Evolutionary conservation across 92 coral and sea anemone genomes (phyloP).

Genomic region (Metridium senile): DNA sequence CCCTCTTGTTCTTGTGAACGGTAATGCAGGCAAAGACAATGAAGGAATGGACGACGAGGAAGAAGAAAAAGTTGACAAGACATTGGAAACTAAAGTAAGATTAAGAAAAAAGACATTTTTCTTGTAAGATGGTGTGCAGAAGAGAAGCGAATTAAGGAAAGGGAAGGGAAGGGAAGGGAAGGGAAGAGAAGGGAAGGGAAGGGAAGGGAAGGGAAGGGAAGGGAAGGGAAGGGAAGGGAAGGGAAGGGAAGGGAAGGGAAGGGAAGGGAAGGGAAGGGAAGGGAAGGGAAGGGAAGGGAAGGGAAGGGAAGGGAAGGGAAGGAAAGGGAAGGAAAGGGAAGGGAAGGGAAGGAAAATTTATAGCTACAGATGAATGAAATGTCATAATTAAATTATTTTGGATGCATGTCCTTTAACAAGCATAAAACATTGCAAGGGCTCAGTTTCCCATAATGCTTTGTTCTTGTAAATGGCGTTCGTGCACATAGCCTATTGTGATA

Average conservation of each 20-base stretch:
- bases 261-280: background rate
- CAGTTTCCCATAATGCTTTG: too few relatives aligned
- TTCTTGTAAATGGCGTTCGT: too few relatives aligned
- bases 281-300: background rate
- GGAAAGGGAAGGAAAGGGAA: background rate
- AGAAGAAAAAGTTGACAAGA: background rate
- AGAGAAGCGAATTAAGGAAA: background rate
- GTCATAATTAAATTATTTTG: too few relatives aligned
- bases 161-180: background rate
- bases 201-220: too few relatives aligned
- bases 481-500: too few relatives aligned
- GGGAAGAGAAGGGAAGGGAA: background rate
- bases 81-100: background rate
- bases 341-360: background rate
- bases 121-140: background rate
- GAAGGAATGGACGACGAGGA: background rate
- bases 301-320: background rate
- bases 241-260: constrained; percentile 6
- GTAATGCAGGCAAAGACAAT: background rate
- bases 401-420: too few relatives aligned
- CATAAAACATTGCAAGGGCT: too few relatives aligned
- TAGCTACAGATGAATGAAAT: too few relatives aligned
- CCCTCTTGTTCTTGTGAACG: constrained; percentile 23
- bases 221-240: background rate
- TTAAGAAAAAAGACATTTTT: background rate